These are phyloP conservation scores for Heloderma charlesbogerti DNA, from an alignment of 2,113 vertebrate species.

Conservation along the genomic window DNA sequence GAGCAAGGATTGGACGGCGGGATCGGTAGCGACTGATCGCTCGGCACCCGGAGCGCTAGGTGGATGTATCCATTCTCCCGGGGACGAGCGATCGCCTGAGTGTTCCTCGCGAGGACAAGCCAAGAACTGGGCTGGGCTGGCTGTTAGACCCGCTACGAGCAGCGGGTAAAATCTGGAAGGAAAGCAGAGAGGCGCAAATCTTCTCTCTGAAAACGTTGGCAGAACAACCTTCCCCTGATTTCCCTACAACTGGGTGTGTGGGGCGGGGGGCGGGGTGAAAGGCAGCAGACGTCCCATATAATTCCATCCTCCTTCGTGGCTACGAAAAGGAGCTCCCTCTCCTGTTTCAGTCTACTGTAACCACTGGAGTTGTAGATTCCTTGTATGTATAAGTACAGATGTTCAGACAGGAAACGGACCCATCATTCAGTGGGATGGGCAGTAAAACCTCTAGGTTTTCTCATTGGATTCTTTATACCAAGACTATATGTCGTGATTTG, in stretches of 20 bases:
- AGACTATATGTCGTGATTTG: neutral
- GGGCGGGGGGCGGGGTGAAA: neutral
- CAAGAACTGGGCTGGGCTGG: neutral
- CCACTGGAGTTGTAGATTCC: constrained; percentile 2
- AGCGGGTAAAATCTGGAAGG: neutral
- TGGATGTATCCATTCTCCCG: neutral
- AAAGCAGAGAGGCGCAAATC: neutral
- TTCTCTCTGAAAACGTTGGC: neutral
- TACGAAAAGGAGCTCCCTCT: neutral
- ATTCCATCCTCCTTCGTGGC: neutral
- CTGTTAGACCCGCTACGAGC: neutral
- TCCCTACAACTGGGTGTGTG: neutral
- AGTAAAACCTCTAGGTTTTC: neutral
- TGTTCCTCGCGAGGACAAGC: neutral
- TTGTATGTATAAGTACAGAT: neutral
- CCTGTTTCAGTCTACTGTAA: neutral
- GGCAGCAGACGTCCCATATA: too few relatives aligned
- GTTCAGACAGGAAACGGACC: neutral
- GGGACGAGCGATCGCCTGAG: neutral
- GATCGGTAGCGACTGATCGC: neutral
- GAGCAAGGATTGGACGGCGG: neutral
- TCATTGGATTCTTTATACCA: neutral
- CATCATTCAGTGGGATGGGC: neutral
- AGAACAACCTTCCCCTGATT: neutral
- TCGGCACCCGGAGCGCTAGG: neutral